Conservation (phyloP, 92 coral and sea anemone genomes). For the Porites rus region DNA sequence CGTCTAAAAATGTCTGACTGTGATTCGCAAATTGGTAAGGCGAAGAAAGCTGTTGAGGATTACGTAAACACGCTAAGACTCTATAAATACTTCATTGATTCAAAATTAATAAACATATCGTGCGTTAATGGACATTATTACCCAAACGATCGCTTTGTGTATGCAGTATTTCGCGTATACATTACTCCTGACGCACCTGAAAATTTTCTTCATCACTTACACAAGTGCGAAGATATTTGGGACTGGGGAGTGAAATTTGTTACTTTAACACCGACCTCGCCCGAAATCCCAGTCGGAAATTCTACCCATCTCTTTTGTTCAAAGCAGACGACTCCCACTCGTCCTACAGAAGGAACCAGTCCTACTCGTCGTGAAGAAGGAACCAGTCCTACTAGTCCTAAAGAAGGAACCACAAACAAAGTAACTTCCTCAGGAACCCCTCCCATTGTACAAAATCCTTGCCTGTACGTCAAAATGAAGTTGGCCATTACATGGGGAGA, state of each 20-base stretch:
- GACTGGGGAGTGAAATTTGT: conserved; percentile 29
- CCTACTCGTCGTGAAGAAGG: background rate
- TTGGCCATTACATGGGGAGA: conserved; percentile 87
- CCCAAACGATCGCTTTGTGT: background rate
- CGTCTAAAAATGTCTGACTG: conserved; percentile 25
- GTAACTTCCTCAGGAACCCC: conserved; percentile 10
- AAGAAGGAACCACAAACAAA: background rate
- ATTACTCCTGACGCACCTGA: conserved; percentile 22
- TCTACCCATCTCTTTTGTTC: conserved; percentile 1
- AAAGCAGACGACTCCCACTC: background rate
- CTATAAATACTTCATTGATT: background rate
- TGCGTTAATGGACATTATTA: conserved; percentile 6
- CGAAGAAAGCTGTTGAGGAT: background rate
- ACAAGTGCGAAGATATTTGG: background rate
- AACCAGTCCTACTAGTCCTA: background rate
- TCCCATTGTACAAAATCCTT: conserved; percentile 32
- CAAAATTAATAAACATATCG: background rate
- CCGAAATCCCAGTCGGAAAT: background rate
- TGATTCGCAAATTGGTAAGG: background rate
- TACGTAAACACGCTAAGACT: background rate
- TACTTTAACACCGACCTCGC: conserved; percentile 32
- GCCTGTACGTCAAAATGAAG: conserved; percentile 69
- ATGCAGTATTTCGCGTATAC: conserved; percentile 25
- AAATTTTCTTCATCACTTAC: background rate
- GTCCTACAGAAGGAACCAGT: background rate